Evolutionary conservation across 2,888 invertebrate species (phyloP).

Genomic region (Dastarcus helophoroides): DNA sequence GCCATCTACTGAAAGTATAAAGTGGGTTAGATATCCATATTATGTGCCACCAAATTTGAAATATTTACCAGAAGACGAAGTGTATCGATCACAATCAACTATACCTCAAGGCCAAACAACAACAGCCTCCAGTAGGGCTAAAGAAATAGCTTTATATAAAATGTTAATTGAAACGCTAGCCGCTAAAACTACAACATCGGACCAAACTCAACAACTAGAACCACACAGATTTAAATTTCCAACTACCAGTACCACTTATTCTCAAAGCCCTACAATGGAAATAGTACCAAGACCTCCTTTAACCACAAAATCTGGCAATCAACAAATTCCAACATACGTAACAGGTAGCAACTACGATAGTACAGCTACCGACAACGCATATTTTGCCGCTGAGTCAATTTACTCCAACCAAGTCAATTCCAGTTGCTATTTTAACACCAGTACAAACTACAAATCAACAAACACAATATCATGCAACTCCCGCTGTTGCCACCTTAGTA

Average conservation of each 20-base stretch:
- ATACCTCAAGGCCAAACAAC: constrained; percentile 1
- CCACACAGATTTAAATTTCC: constrained; percentile 6
- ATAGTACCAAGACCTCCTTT: background rate
- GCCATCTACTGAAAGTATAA: constrained; percentile 5
- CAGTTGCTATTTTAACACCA: constrained; percentile 9
- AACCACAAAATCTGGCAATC: constrained; percentile 3
- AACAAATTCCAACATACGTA: constrained; percentile 3
- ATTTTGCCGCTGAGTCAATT: constrained; percentile 16
- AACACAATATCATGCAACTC: too few relatives aligned
- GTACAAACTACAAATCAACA: constrained; percentile 4
- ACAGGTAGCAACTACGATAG: constrained; percentile 13
- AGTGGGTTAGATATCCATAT: too few relatives aligned
- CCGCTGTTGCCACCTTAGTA: too few relatives aligned
- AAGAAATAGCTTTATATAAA: constrained; percentile 26
- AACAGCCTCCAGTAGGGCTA: constrained; percentile 16
- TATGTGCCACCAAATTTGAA: too few relatives aligned
- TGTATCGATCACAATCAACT: too few relatives aligned
- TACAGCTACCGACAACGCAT: constrained; percentile 15
- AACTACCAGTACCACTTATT: background rate
- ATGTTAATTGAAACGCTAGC: constrained; percentile 25
- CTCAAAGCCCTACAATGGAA: constrained; percentile 8
- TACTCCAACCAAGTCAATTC: constrained; percentile 9
- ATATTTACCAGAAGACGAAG: too few relatives aligned
- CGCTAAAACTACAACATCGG: constrained; percentile 17
- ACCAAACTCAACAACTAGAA: constrained; percentile 10